These are phyloP conservation scores for Probaryconus sp. DNA, from an alignment of 1,140 invertebrate species.

Conservation along the genomic window DNA sequence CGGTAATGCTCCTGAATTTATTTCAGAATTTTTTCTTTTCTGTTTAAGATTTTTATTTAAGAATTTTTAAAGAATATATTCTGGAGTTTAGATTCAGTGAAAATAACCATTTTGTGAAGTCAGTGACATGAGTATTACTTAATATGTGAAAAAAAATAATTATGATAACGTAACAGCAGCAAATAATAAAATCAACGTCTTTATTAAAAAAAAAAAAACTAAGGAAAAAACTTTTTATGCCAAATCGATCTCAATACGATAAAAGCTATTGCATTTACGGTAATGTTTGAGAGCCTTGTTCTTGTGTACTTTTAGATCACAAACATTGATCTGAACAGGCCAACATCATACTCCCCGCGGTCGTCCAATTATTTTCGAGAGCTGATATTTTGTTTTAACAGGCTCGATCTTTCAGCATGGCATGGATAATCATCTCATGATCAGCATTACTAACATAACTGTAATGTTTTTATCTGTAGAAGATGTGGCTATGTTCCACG, in stretches of 20 bases:
- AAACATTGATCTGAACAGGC: slow-evolving; percentile 54
- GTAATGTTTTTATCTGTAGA: slow-evolving; percentile 60
- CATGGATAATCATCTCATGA: slow-evolving; percentile 64
- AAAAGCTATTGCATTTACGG: slow-evolving; percentile 57
- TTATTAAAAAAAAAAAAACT: no score
- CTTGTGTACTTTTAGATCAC: slow-evolving; percentile 59
- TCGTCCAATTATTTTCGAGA: slow-evolving; percentile 70
- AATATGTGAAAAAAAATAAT: slow-evolving; percentile 25
- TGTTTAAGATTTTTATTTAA: no score
- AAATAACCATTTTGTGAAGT: no score
- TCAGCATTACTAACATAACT: slow-evolving; percentile 67
- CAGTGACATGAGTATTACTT: no score
- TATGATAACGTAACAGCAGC: slow-evolving; percentile 30
- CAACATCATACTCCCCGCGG: slow-evolving; percentile 56
- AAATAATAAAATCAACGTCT: slow-evolving; percentile 33
- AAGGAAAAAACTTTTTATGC: slow-evolving; percentile 43
- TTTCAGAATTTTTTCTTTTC: no score
- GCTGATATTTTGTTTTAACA: slow-evolving; percentile 65
- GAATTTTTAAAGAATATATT: no score
- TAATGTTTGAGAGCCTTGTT: slow-evolving; percentile 62
- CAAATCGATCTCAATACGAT: slow-evolving; percentile 51
- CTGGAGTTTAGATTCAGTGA: no score
- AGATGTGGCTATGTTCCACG: slow-evolving; percentile 51
- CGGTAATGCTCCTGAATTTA: no score
- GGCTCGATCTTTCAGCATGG: slow-evolving; percentile 50